These are phyloP conservation scores for Tichodroma muraria DNA, from an alignment of 2,113 vertebrate species.

Conservation along the genomic window DNA sequence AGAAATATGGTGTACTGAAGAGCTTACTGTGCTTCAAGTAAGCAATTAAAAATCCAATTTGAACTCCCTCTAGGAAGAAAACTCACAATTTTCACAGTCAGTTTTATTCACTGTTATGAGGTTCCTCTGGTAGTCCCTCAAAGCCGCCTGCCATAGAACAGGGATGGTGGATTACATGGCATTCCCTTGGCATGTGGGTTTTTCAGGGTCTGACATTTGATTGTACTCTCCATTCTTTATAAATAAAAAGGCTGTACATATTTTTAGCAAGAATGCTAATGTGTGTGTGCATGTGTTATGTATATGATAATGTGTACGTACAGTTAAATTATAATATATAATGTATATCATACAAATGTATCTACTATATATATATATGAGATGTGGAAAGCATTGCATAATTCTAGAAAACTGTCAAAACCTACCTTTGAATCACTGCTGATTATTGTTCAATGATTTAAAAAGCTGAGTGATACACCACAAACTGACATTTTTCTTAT, in stretches of 20 bases:
- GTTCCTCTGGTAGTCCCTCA: not conserved
- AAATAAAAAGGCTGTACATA: not conserved
- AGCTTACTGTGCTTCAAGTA: not conserved
- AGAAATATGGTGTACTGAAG: not conserved
- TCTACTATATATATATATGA: not conserved
- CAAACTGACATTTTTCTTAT: not conserved
- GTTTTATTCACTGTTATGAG: not conserved
- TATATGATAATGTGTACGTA: not conserved
- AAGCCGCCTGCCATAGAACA: not conserved
- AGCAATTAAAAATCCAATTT: not conserved
- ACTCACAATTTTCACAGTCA: not conserved
- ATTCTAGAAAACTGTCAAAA: not conserved
- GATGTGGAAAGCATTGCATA: not conserved
- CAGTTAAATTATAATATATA: not conserved
- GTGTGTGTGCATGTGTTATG: not conserved
- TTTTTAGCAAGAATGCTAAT: not conserved
- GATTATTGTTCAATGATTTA: not conserved
- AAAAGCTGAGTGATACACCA: not conserved
- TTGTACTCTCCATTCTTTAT: not conserved
- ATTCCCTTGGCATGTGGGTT: not conserved
- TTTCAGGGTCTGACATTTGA: not conserved
- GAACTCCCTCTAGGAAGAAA: not conserved
- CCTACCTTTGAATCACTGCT: not conserved
- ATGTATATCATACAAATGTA: not conserved
- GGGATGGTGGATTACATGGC: accelerated